phyloP scores from a whole-genome alignment of 2,888 invertebrate species.

The Drosophila kanekoi region DNA sequence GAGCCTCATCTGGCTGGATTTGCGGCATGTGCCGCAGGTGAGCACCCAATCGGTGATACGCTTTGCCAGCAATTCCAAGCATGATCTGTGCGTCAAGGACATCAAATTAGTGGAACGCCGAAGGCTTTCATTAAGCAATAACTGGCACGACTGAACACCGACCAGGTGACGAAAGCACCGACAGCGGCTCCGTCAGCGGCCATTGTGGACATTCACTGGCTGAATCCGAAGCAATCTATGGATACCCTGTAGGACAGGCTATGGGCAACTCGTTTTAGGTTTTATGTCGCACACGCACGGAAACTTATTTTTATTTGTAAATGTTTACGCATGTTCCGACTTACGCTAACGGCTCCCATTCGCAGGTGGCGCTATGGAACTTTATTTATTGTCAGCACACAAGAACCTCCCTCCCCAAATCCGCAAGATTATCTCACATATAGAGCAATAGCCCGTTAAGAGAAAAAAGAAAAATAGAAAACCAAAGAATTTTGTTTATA shows the following conservation, averaged over 20 bases:
- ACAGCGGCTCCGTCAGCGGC: constrained; percentile 10
- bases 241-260: background rate
- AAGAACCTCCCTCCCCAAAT: constrained; percentile 2
- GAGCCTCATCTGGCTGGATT: constrained; percentile 90
- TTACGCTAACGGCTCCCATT: background rate
- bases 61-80: constrained; percentile 92
- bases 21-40: constrained; percentile 92
- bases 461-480: constrained; percentile 9
- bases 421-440: constrained; percentile 1
- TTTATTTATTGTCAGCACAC: constrained; percentile 26
- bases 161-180: constrained; percentile 6
- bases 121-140: constrained; percentile 44
- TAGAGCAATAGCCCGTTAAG: constrained; percentile 31
- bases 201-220: constrained; percentile 8
- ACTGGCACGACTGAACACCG: constrained; percentile 63
- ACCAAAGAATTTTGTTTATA: constrained; percentile 67
- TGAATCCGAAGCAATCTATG: constrained; percentile 2
- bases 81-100: constrained; percentile 92
- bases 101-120: constrained; percentile 89
- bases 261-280: constrained; percentile 24
- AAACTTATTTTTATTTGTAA: constrained; percentile 1
- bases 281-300: constrained; percentile 29
- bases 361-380: background rate
- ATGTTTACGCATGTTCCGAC: constrained; percentile 1
- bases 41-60: constrained; percentile 93